Evolutionary conservation across 2,797 vertebrate genomes (phyloP), one percentile per base, ranked within the genome.

Genomic region (Spinus olivaceus): DNA sequence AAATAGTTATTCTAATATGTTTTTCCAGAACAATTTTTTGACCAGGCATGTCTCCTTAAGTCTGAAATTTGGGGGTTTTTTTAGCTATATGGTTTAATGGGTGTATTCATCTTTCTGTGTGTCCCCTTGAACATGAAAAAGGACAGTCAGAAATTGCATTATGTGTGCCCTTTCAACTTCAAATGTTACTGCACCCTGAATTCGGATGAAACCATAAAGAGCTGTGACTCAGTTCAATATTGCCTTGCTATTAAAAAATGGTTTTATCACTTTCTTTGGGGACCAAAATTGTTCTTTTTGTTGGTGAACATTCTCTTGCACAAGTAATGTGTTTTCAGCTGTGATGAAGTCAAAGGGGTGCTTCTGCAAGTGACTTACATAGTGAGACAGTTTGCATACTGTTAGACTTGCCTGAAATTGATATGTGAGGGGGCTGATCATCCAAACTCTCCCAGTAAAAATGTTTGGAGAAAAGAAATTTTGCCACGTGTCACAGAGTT

Each of bases 311-410:
- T 61, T 30, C 7, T 50, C 14, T 82, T 44, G 46, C 39, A 25
- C 32, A 9, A 56, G 16, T 67, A 13, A 37, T 4, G 6, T 23
- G 9, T 80, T 86, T 67, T 57, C 47, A 49, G 14, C 23, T 30
- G 23, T 2, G 51, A 5, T 25, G 32, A 42, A 66, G 51, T 51
- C 25, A n/a, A 42, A 33, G 57, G 66, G 24, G n/a, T 60, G 15
- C 35, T 78, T 32, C 67, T 81, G 78, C 14, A 50, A 35, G 20
- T 35, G 33, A 17, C 0, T 3, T 42, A 13, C 7, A 6, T 61
- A 11, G 6, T 51, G 32, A 51, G 49, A 37, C 2, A 42, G 11
- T 28, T n/a, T 41, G 0, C 2, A 1, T 8, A 0, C 2, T 39
- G 15, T 18, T 78, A 74, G 25, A 66, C 28, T 59, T 53, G 10